Conservation (phyloP, 2,888 invertebrate species). For the Drosophila silvestris region DNA sequence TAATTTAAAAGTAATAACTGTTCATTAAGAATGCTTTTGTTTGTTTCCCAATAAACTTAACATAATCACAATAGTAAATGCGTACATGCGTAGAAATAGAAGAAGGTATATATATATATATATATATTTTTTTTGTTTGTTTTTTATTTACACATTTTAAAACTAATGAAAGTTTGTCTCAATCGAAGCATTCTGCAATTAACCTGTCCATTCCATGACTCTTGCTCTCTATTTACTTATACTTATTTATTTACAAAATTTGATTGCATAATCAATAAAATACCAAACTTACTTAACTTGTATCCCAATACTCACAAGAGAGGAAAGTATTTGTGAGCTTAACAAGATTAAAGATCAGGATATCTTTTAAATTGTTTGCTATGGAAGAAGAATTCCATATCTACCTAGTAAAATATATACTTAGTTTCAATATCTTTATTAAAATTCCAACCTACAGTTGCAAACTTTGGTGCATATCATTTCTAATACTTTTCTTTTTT, state of each 20-base stretch:
- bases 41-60: conserved; percentile 43
- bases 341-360: conserved; percentile 7
- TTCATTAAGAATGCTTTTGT: conserved; percentile 38
- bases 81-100: conserved; percentile 36
- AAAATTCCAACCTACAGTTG: conserved; percentile 17
- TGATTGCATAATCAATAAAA: conserved; percentile 7
- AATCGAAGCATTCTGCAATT: conserved; percentile 29
- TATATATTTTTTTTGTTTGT: not conserved
- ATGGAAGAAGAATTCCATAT: conserved; percentile 4
- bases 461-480: conserved; percentile 5
- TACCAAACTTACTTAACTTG: conserved; percentile 3
- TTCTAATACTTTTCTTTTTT: conserved; percentile 11
- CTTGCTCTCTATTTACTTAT: conserved; percentile 10
- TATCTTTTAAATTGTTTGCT: not conserved
- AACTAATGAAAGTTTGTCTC: conserved; percentile 23
- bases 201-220: conserved; percentile 5
- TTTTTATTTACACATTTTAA: conserved; percentile 44
- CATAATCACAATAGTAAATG: conserved; percentile 56
- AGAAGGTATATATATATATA: conserved; percentile 5
- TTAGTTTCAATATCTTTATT: conserved; percentile 12
- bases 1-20: conserved; percentile 44
- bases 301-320: not conserved
- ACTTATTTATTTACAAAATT: conserved; percentile 42
- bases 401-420: conserved; percentile 12
- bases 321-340: not conserved